Evolutionary conservation across 2,113 vertebrate species (phyloP).

Genomic region (Rhea pennata): DNA sequence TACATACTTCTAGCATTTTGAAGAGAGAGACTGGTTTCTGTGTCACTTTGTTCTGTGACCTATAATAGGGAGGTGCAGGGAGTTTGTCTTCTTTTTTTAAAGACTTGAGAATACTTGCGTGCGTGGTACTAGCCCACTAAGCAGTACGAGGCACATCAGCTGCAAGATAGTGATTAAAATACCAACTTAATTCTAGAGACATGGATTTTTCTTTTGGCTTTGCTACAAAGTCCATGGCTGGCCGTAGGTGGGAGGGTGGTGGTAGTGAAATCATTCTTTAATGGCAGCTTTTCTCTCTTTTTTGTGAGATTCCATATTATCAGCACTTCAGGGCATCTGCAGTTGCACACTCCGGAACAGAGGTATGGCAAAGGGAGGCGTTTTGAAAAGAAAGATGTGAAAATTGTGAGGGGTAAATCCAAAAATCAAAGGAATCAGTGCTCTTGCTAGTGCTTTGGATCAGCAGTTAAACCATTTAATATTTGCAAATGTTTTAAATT

Average conservation of each 20-base stretch:
- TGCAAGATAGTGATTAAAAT: background rate
- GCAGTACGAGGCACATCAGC: background rate
- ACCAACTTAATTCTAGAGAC: background rate
- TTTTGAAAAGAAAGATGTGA: background rate
- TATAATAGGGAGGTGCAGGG: background rate
- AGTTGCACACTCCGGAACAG: too few species aligned
- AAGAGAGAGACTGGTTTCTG: slow-evolving; percentile 7
- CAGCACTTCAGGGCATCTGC: too few species aligned
- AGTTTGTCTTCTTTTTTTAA: slow-evolving; percentile 28
- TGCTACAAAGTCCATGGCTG: background rate
- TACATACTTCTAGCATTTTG: slow-evolving; percentile 6
- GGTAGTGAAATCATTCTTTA: background rate
- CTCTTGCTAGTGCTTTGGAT: background rate
- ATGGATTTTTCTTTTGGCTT: background rate
- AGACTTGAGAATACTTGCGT: background rate
- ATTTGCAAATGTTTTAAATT: background rate
- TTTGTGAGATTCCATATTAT: too few species aligned
- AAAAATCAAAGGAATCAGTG: background rate
- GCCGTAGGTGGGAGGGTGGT: background rate
- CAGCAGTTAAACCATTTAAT: background rate
- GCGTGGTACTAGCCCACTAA: background rate
- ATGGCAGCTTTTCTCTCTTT: background rate
- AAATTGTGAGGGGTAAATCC: background rate
- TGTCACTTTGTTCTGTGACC: background rate
- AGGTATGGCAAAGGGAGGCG: background rate